phyloP scores from a whole-genome alignment of 2,797 vertebrate species.

The Petrocephalus sullivani region DNA sequence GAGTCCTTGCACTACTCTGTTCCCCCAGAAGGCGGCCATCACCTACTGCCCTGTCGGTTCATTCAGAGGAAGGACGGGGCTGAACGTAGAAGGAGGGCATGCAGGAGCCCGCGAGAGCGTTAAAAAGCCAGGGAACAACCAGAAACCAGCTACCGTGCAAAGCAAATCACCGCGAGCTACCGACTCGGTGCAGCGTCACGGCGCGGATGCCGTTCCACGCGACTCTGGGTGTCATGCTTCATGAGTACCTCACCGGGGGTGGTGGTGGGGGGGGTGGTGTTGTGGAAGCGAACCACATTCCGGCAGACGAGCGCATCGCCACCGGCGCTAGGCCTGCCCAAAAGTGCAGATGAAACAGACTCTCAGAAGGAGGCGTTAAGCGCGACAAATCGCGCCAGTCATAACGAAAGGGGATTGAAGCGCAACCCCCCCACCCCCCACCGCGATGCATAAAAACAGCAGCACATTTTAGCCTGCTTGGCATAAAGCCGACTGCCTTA shows the following conservation, averaged over 20 bases:
- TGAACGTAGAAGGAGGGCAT: not conserved
- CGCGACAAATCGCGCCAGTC: conserved; percentile 31
- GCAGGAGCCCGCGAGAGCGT: not conserved
- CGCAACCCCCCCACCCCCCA: not conserved
- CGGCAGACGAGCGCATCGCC: conserved; percentile 34
- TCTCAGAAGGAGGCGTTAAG: conserved; percentile 3
- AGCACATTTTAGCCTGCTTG: conserved; percentile 16
- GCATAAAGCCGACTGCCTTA: conserved; percentile 20
- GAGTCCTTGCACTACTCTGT: not conserved
- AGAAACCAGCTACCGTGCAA: not conserved
- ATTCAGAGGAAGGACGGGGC: not conserved
- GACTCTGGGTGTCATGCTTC: not conserved
- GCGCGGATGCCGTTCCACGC: not conserved
- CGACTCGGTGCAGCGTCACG: not conserved
- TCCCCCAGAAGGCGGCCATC: not conserved
- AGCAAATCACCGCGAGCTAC: not conserved
- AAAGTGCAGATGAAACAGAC: conserved; percentile 30
- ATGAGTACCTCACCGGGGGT: not conserved
- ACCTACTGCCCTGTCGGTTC: not conserved
- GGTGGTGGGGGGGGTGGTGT: conserved; percentile 17
- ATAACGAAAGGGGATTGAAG: conserved; percentile 22
- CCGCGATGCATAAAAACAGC: conserved; percentile 17
- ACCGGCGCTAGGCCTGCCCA: conserved; percentile 26
- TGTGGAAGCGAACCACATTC: conserved; percentile 22
- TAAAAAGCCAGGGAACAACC: not conserved